These are phyloP conservation scores for Mnemiopsis leidyi DNA, from an alignment of 37 sponge, comb jelly and placozoan genomes.

Conservation along the genomic window DNA sequence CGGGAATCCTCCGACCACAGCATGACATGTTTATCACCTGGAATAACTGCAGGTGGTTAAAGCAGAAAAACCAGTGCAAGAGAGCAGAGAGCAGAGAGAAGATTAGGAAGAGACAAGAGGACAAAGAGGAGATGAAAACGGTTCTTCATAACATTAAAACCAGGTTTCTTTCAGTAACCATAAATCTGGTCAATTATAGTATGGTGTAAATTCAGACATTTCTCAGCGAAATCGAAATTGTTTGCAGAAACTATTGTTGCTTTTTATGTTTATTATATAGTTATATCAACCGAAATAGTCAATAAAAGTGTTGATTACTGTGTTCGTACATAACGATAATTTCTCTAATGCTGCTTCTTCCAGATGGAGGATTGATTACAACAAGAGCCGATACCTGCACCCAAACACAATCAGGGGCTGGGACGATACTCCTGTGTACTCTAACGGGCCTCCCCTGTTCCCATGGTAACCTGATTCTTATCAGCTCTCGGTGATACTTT, in stretches of 20 bases:
- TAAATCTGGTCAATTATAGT: too few relatives aligned
- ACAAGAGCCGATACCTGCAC: constrained; percentile 39
- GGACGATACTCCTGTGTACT: constrained; percentile 33
- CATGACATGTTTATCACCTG: neutral
- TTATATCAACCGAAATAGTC: too few relatives aligned
- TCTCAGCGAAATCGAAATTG: too few relatives aligned
- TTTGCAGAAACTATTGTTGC: too few relatives aligned
- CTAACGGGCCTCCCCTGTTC: neutral
- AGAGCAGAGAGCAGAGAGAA: neutral
- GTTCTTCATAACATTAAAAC: constrained; percentile 25
- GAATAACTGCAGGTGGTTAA: constrained; percentile 13
- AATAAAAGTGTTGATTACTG: neutral
- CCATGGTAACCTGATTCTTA: neutral
- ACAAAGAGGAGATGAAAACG: constrained; percentile 18
- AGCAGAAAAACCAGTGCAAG: neutral
- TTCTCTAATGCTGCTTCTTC: neutral
- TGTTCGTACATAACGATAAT: neutral
- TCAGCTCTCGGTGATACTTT: neutral
- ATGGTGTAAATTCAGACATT: too few relatives aligned
- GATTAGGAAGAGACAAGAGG: neutral
- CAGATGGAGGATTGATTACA: constrained; percentile 57
- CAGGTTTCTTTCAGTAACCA: too few relatives aligned
- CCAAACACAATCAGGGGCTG: constrained; percentile 42
- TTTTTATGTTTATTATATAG: neutral
- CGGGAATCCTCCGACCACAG: too few relatives aligned